phyloP scores from a whole-genome alignment of 1,140 invertebrate species.

The Triops cancriformis region DNA sequence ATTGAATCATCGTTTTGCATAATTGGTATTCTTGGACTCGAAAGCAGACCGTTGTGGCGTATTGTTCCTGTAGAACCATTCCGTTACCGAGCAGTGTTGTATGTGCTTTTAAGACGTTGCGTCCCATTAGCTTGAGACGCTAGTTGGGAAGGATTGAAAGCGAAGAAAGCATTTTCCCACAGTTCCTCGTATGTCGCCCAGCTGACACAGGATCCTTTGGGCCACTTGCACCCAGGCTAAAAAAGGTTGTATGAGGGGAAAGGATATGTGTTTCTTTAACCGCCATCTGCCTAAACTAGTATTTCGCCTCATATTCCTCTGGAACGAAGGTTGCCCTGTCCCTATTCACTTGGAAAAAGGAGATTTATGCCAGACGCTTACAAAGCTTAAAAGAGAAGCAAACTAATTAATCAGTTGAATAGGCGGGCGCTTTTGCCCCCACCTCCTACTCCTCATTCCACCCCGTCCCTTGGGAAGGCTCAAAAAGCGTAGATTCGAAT shows the following conservation, averaged over 20 bases:
- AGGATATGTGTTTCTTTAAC: background rate
- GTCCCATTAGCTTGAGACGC: background rate
- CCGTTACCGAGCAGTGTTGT: too few species aligned
- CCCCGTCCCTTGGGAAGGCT: too few species aligned
- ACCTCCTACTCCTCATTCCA: too few species aligned
- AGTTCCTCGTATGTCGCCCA: constrained; percentile 9
- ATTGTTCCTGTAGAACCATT: background rate
- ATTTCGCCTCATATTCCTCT: background rate
- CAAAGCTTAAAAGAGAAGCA: background rate
- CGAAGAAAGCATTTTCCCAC: constrained; percentile 3
- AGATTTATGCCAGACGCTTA: background rate
- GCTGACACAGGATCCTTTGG: background rate
- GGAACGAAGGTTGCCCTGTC: background rate
- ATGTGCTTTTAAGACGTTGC: background rate
- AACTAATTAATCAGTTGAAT: background rate
- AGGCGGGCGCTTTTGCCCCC: background rate
- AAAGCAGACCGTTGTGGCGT: background rate
- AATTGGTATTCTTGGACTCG: background rate
- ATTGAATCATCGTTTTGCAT: background rate
- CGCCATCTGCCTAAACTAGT: background rate
- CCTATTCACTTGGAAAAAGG: background rate
- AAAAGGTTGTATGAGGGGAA: background rate
- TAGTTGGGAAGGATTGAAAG: background rate
- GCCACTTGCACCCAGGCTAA: constrained; percentile 9
- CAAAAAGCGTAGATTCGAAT: too few species aligned